A percentile compares a stretch with the other conserved stretches of the same genome.
These are phyloP conservation scores for Symphodus melops DNA, from an alignment of 2,113 vertebrate genomes.

Conservation along the genomic window DNA sequence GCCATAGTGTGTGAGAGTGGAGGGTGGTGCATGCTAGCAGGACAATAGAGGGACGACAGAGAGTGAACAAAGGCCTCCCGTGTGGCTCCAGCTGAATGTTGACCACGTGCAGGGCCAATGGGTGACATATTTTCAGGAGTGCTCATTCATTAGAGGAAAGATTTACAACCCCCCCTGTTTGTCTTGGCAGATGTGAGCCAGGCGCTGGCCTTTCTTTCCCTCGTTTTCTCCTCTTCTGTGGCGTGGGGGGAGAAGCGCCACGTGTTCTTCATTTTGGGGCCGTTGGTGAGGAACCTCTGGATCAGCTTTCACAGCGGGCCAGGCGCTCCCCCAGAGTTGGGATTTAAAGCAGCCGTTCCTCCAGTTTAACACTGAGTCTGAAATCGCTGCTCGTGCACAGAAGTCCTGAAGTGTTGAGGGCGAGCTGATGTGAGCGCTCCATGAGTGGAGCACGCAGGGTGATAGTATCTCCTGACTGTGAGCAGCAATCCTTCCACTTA, in stretches of 20 bases:
- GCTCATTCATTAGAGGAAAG: conserved; percentile 80
- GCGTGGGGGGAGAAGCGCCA: conserved; percentile 69
- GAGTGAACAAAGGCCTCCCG: conserved; percentile 72
- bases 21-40: conserved; percentile 26
- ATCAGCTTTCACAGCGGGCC: conserved; percentile 65
- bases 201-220: conserved; percentile 61
- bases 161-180: conserved; percentile 82
- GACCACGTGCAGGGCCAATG: conserved; percentile 72
- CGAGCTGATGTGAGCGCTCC: too few relatives aligned
- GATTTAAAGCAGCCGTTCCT: neutral
- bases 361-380: neutral
- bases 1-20: conserved; percentile 4
- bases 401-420: too few relatives aligned
- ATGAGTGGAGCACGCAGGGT: too few relatives aligned
- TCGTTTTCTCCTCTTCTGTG: conserved; percentile 38
- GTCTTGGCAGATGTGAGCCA: conserved; percentile 84
- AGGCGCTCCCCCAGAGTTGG: conserved; percentile 38
- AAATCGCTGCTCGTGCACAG: conserved; percentile 2
- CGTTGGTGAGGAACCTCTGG: conserved; percentile 78
- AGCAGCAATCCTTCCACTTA: too few relatives aligned
- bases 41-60: conserved; percentile 52
- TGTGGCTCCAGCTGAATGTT: conserved; percentile 67
- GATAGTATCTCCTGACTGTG: too few relatives aligned
- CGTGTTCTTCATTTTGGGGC: conserved; percentile 78
- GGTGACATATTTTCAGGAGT: conserved; percentile 79